Evolutionary conservation across 1,140 invertebrate species (phyloP), one percentile per base, ranked within the genome.

Genomic region (Chelonus insularis): DNA sequence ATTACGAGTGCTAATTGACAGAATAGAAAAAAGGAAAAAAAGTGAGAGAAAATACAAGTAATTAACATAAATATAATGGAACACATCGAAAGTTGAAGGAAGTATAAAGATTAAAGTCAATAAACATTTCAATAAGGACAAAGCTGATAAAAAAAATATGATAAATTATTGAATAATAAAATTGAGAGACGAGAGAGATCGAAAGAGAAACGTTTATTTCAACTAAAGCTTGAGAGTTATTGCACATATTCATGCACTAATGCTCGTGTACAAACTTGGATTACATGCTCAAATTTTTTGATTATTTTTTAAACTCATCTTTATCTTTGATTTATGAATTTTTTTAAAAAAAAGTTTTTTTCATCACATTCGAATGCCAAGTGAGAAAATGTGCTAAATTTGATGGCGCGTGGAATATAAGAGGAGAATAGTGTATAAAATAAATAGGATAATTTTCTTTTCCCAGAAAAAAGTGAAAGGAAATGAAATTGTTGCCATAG

Each of bases 381-480:
- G 56, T 58, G 56, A 47, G 32, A 48, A 58, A 45, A 47, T 14
- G 12, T 34, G 57, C 57, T 48, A 21, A 32, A 59, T 47, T 48
- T 59, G 11, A 59, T 59, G 32, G 32, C 47, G 16, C 47, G 47
- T 50, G 47, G n/a, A 39, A 14, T 39, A n/a, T 5, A 50, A 20
- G 7, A 21, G 55, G 14, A 23, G 18, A 11, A 29, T 9, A n/a
- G 4, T 25, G 14, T n/a, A 37, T n/a, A 36, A 16, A 32, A 54
- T 16, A 37, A 32, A 29, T 32, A 29, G 47, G 12, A 50, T 12
- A 50, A 20, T 9, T n/a, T n/a, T n/a, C n/a, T n/a, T n/a, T n/a
- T n/a, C n/a, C n/a, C n/a, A 48, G 20, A 23, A 23, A 50, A 21
- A 23, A 50, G 12, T n/a, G n/a, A 32, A 23, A 32, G 9, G 14